These are phyloP conservation scores for Philaenus spumarius DNA, from an alignment of 1,140 invertebrate species.

Conservation along the genomic window DNA sequence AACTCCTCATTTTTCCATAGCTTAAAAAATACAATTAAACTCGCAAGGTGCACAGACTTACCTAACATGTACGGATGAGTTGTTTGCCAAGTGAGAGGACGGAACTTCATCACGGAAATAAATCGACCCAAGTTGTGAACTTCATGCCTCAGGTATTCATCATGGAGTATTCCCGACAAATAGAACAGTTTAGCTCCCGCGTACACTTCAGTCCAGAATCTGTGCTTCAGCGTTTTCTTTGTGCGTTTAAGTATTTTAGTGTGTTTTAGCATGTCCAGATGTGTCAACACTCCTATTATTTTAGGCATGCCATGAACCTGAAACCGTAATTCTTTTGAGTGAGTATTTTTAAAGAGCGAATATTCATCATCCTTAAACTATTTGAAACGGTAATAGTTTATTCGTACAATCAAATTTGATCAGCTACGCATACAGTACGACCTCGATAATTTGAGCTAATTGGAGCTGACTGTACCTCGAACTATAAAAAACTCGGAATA, in stretches of 20 bases:
- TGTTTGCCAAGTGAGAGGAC: constrained; percentile 84
- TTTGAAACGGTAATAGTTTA: too few species aligned
- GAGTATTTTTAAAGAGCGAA: too few species aligned
- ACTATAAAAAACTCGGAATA: too few species aligned
- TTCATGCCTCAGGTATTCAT: constrained; percentile 87
- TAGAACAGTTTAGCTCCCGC: constrained; percentile 97
- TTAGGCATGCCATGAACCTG: constrained; percentile 93
- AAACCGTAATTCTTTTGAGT: neutral
- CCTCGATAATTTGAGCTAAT: too few species aligned
- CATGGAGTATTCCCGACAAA: constrained; percentile 83
- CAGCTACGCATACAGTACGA: too few species aligned
- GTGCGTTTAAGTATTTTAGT: constrained; percentile 77
- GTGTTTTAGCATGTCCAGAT: constrained; percentile 91
- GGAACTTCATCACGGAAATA: constrained; percentile 97
- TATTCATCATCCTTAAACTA: too few species aligned
- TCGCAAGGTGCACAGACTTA: too few species aligned
- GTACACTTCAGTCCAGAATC: constrained; percentile 99
- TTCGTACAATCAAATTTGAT: too few species aligned
- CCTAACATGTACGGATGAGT: constrained; percentile 87
- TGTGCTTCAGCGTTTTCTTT: constrained; percentile 94
- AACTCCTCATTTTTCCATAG: too few species aligned
- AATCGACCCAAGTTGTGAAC: constrained; percentile 94
- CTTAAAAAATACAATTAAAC: too few species aligned
- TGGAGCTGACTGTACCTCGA: too few species aligned
- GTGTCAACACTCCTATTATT: constrained; percentile 96